phyloP scores from a whole-genome alignment of 2,113 vertebrate species.

The Vicugna pacos region DNA sequence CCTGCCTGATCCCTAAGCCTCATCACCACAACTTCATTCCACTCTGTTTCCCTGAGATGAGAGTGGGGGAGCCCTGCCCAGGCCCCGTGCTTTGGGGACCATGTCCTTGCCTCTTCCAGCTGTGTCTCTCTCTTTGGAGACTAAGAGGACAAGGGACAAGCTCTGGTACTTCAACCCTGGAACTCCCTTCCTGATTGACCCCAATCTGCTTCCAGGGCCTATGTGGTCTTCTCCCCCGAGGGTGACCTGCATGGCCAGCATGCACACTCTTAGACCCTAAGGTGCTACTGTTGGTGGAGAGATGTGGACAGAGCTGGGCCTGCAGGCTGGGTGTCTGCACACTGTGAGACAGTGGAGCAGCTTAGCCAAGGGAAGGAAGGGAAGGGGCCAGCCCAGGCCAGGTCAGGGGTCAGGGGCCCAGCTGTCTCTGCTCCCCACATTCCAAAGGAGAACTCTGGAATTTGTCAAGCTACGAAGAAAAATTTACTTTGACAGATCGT shows the following conservation, averaged over 20 bases:
- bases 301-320: background rate
- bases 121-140: fast-evolving
- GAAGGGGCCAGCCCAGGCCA: fast-evolving
- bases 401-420: background rate
- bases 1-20: background rate
- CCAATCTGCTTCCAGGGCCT: background rate
- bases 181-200: background rate
- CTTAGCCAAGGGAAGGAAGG: background rate
- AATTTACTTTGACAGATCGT: background rate
- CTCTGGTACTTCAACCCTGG: background rate
- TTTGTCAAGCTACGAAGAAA: background rate
- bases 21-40: background rate
- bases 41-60: background rate
- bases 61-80: background rate
- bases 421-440: background rate
- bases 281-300: background rate
- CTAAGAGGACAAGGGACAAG: background rate
- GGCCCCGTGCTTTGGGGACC: background rate
- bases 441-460: background rate
- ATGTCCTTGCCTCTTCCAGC: background rate
- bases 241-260: background rate
- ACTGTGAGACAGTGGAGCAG: no score
- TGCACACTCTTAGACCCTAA: no score
- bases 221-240: fast-evolving
- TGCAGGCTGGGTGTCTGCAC: background rate